These are phyloP conservation scores for Blennius ocellaris DNA, from an alignment of 2,113 vertebrate species.

Conservation along the genomic window DNA sequence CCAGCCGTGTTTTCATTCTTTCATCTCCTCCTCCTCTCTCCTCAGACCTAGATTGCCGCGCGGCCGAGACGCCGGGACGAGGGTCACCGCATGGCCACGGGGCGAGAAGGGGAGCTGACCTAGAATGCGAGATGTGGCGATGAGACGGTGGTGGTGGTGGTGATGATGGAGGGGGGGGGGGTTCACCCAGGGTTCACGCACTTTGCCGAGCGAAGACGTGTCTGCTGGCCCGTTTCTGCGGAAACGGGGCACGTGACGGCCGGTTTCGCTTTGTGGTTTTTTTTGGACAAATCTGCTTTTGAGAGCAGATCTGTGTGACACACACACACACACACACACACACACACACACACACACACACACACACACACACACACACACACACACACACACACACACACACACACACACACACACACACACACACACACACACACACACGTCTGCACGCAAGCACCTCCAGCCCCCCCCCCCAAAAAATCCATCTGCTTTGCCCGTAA, in stretches of 20 bases:
- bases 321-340: conserved; percentile 17
- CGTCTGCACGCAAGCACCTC: neutral
- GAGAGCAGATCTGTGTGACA: conserved; percentile 31
- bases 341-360: too few relatives aligned
- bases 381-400: conserved; percentile 7
- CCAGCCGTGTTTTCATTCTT: conserved; percentile 52
- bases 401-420: neutral
- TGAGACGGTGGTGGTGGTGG: too few relatives aligned
- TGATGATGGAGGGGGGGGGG: conserved; percentile 3
- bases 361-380: too few relatives aligned
- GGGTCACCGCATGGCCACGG: conserved; percentile 50
- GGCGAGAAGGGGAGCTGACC: conserved; percentile 42
- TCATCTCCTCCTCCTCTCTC: conserved; percentile 52
- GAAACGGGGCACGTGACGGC: neutral
- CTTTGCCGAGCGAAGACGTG: conserved; percentile 10
- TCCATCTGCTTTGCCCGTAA: conserved; percentile 42
- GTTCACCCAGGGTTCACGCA: conserved; percentile 31
- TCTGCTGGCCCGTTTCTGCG: conserved; percentile 21
- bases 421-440: too few relatives aligned
- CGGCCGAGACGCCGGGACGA: conserved; percentile 28
- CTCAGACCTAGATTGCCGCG: conserved; percentile 40
- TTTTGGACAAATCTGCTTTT: conserved; percentile 41
- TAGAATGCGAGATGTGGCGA: conserved; percentile 1
- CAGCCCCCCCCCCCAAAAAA: conserved; percentile 27
- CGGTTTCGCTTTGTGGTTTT: neutral